phyloP scores from a whole-genome alignment of 1,140 invertebrate species.

The Trachymyrmex cornetzi region DNA sequence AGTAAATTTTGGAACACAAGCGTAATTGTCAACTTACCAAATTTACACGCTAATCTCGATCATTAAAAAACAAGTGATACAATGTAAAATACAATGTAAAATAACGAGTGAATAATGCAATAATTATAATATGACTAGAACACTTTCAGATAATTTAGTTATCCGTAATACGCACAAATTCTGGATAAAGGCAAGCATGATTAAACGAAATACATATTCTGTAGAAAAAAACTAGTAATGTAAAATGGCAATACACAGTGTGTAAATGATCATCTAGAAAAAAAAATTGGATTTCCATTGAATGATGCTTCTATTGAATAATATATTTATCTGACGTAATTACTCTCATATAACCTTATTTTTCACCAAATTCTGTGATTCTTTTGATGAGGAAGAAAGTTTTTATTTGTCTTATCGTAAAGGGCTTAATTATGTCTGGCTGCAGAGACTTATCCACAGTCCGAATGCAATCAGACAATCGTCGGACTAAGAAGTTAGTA shows the following conservation, averaged over 20 bases:
- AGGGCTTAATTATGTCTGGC: no score
- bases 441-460: no score
- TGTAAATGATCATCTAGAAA: neutral
- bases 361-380: neutral
- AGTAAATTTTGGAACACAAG: no score
- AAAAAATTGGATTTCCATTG: neutral
- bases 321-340: constrained; percentile 4
- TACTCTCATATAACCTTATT: neutral
- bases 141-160: neutral
- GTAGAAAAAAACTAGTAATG: neutral
- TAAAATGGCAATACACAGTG: neutral
- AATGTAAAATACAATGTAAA: neutral
- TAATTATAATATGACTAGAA: neutral
- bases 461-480: no score
- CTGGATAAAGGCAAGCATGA: neutral
- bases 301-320: constrained; percentile 13
- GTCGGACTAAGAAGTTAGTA: no score
- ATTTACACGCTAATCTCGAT: neutral
- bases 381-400: no score
- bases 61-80: neutral
- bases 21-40: constrained; percentile 4
- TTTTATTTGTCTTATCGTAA: no score
- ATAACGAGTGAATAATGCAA: neutral
- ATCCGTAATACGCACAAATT: neutral
- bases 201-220: neutral